Base-by-base conservation (phyloP, 2,888 invertebrate genomes). In the Phortica okadai region DNA sequence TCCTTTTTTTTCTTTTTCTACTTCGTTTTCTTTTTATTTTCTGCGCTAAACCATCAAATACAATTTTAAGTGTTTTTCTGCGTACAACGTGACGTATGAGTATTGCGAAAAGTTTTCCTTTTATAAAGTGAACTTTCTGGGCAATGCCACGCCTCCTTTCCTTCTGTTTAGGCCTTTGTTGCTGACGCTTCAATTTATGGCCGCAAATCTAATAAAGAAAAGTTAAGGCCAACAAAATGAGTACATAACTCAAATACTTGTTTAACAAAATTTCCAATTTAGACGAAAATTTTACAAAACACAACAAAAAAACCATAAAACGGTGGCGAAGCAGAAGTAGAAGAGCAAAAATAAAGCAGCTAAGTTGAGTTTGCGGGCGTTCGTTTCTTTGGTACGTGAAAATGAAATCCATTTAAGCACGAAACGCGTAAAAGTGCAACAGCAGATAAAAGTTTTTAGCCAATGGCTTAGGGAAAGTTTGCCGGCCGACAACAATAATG, bases 181-280 rank as follows among this genome's bases (percentile, higher is more conserved):
- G 50, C 50, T 50, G 50, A 50, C 14, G 50, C 50, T 50, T 50
- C 50, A 50, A 50, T 62, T 62, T 62, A 62, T 2, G 16, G 62
- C 33, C 16, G 21, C 62, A 62, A 62, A 69, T 69, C 25, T 69
- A 69, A 69, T 69, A 69, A 69, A 69, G 44, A 69, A 69, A 69
- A 69, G 69, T 69, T 69, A 16, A 41, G 21, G 25, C 62, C 62
- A 41, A 21, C 66, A 41, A 7, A 42, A 66, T 33, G 41, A 42
- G 66, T 42, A 42, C 42, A 42, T 66, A 66, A 66, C 66, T 66
- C 42, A 66, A 66, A 66, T 45, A 41, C 66, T 66, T 66, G 66
- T 66, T 66, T 42, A 69, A 72, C 70, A 72, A 33, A 72, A 72
- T 72, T 72, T 72, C 33, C 70, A 72, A 72, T 72, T 72, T 33